Base-by-base conservation (phyloP, 2,797 vertebrate genomes). In the Gouania willdenowi region DNA sequence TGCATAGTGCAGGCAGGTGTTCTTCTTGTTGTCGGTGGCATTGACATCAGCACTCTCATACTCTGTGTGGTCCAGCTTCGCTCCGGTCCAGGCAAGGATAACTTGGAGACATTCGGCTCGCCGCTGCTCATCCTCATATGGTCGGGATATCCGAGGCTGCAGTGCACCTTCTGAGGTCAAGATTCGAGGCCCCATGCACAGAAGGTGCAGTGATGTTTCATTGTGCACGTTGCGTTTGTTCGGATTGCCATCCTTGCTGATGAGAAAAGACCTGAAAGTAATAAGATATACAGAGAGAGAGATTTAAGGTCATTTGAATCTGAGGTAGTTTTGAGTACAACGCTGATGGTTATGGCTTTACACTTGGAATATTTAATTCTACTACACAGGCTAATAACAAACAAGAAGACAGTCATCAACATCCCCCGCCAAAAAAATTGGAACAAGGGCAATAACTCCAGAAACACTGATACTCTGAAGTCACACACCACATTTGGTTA, bases 211-310 rank as follows among this genome's bases (percentile, higher is more conserved):
- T 47, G 93, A 92, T 2, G 94, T 98, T 81, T 99, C 96, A 50
- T 98, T 98, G 87, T 96, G 93, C 58, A 98, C 84, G 22, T 99
- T 99, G 36, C 94, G 90, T 75, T 99, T 99, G 80, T 99, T 99
- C 41, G 97, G 97, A 86, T 99, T 99, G 37, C 97, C 97, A 51
- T 99, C 96, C 88, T 97, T 94, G 71, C 83, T 92, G 60, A 90
- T 88, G 36, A 99, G 92, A 80, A 99, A 99, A 58, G 88, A 93
- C 87, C 97, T 99, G 67, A 26, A 66, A 39, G n/a, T n/a, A n/a
- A n/a, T n/a, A n/a, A n/a, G n/a, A n/a, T n/a, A n/a, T n/a, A n/a
- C n/a, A n/a, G n/a, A n/a, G n/a, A n/a, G n/a, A n/a, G n/a, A n/a
- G n/a, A n/a, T n/a, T n/a, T 30, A 6, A 7, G 7, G 6, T 17